Conservation (phyloP, 2,888 invertebrate species). For the Agriopis leucophaearia region DNA sequence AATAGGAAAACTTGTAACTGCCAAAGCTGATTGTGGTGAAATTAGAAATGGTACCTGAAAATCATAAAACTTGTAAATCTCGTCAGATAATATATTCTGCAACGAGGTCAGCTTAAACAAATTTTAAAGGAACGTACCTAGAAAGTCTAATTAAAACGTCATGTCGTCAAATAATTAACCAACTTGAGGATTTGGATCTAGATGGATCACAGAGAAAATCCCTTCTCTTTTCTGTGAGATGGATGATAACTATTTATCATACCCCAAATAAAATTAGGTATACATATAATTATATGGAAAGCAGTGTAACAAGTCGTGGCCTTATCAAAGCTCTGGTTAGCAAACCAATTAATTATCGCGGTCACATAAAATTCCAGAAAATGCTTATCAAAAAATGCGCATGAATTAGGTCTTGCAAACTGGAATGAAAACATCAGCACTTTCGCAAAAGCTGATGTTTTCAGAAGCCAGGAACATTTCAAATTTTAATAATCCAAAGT, state of each 20-base stretch:
- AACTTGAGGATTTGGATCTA: too few species aligned
- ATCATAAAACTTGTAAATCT: slow-evolving; percentile 37
- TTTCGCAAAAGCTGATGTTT: neutral
- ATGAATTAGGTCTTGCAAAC: neutral
- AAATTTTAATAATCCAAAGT: slow-evolving; percentile 16
- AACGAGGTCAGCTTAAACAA: slow-evolving; percentile 38
- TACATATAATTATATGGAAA: neutral
- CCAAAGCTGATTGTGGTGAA: slow-evolving; percentile 35
- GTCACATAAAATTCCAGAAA: neutral
- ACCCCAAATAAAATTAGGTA: neutral
- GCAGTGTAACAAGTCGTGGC: neutral
- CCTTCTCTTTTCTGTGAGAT: too few species aligned
- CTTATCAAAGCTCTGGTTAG: neutral
- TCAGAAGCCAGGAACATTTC: slow-evolving; percentile 1
- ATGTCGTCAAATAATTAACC: too few species aligned
- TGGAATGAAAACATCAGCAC: neutral
- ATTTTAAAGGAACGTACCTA: slow-evolving; percentile 8
- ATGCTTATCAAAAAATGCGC: too few species aligned
- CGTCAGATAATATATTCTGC: slow-evolving; percentile 51
- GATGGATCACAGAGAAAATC: too few species aligned
- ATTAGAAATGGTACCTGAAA: slow-evolving; percentile 25
- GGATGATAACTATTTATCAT: too few species aligned
- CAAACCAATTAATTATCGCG: neutral
- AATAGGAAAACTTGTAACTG: slow-evolving; percentile 15
- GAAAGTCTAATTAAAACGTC: neutral